Base-by-base conservation (phyloP, 2,797 vertebrate genomes). In the Amblyraja radiata region DNA sequence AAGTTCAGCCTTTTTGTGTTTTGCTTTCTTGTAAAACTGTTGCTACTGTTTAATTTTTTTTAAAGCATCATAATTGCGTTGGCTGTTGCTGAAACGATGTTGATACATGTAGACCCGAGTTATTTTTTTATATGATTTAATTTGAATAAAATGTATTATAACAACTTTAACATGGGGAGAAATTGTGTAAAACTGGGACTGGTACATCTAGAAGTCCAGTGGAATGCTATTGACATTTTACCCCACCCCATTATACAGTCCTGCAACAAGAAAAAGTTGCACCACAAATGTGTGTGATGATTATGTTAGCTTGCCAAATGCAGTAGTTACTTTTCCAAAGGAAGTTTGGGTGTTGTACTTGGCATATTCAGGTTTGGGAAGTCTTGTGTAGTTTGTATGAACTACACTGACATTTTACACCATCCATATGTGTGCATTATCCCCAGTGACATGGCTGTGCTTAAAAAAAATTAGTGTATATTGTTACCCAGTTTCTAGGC, bases 401-500 rank as follows among this genome's bases (percentile, higher is more conserved):
- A 96, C 96, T 95, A 95, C 95, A 97, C 96, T 95, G 95, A 95
- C 93, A 95, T 94, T 96, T 96, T 94, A 97, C 97, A 97, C 96
- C 95, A 96, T 96, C 96, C 96, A 96, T 96, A 95, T 96, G 96
- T 97, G 96, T 97, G 97, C 97, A 97, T 97, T 97, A 95, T 94
- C 95, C 96, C 94, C 94, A 97, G 96, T 96, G 97, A 96, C 95
- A 95, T 65, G 97, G 96, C 96, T 97, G 98, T 97, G 90, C 98
- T 97, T 74, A 25, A 97, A 96, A 97, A 94, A 97, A 96, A 68
- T 54, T 96, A 98, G 97, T 98, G 97, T 98, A 97, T 98, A 96
- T 97, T 97, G 97, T 97, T 97, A 96, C 96, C 96, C 96, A 98
- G 97, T 98, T 99, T 98, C 96, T 97, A 97, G 97, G 95, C 84